These are phyloP conservation scores for Choristoneura rosaceana DNA, from an alignment of 2,888 invertebrate genomes.

Conservation along the genomic window DNA sequence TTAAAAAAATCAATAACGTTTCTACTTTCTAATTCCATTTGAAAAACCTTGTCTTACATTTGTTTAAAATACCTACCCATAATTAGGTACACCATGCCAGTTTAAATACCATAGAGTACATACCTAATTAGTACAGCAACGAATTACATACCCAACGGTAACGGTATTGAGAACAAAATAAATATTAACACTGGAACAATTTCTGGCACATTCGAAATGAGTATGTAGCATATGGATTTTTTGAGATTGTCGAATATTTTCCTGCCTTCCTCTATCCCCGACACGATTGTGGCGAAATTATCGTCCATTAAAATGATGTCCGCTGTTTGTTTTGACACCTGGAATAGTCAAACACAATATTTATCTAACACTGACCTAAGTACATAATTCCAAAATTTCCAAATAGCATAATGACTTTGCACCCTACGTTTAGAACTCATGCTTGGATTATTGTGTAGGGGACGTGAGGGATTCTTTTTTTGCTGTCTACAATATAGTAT, in stretches of 20 bases:
- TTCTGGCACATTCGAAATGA: slow-evolving; percentile 94
- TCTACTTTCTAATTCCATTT: too few relatives aligned
- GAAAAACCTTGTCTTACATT: too few relatives aligned
- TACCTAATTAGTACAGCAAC: not conserved
- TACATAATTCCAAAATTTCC: too few relatives aligned
- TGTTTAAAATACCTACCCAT: too few relatives aligned
- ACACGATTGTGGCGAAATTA: slow-evolving; percentile 95
- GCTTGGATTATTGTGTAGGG: too few relatives aligned
- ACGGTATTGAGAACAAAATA: slow-evolving; percentile 89
- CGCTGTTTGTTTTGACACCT: slow-evolving; percentile 93
- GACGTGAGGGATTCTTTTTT: too few relatives aligned
- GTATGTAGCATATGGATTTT: slow-evolving; percentile 93
- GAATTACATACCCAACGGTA: slow-evolving; percentile 84
- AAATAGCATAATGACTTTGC: not conserved
- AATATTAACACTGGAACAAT: slow-evolving; percentile 92
- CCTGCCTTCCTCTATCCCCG: slow-evolving; percentile 93
- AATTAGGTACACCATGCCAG: too few relatives aligned
- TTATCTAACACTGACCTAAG: too few relatives aligned
- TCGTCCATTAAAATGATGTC: slow-evolving; percentile 96
- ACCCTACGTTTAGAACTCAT: too few relatives aligned
- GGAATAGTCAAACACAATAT: slow-evolving; percentile 27
- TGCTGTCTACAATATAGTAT: too few relatives aligned
- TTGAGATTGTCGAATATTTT: slow-evolving; percentile 94
- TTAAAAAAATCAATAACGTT: too few relatives aligned
- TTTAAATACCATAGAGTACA: too few relatives aligned